phyloP scores from a whole-genome alignment of 2,113 vertebrate genomes.

The Danio rerio region GRCz12tu NC_133185.1:26825001-26825500 shows the following conservation, averaged over 20 bases:
- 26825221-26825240: background rate
- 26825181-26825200: background rate
- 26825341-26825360: background rate
- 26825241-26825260: background rate
- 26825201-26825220: background rate
- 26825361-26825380: background rate
- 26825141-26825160: background rate
- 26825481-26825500: background rate
- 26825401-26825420: constrained; percentile 47
- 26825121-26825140: too few relatives aligned
- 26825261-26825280: background rate
- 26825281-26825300: background rate
- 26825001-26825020: too few relatives aligned
- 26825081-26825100: too few relatives aligned
- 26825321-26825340: constrained; percentile 6
- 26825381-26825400: constrained; percentile 21
- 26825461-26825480: constrained; percentile 1
- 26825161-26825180: background rate
- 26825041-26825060: too few relatives aligned
- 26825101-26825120: too few relatives aligned
- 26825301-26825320: constrained; percentile 19
- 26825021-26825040: too few relatives aligned
- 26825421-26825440: constrained; percentile 23
- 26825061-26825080: too few relatives aligned
- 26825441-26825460: constrained; percentile 30